Evolutionary conservation across 1,140 invertebrate genomes (phyloP).

Genomic region (Dryas iulia): DNA sequence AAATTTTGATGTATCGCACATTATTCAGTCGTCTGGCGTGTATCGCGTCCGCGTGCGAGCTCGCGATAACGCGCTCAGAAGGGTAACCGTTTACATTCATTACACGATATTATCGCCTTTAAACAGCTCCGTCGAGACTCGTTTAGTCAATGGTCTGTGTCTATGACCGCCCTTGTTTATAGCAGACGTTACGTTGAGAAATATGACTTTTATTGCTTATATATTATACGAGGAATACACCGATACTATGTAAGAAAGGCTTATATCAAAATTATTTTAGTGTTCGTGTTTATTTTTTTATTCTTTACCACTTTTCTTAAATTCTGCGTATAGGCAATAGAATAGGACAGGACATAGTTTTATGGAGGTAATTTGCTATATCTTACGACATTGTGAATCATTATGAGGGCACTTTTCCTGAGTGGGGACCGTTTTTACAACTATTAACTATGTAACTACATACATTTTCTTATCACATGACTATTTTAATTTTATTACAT

Average conservation of each 20-base stretch:
- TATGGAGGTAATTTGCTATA: too few relatives aligned
- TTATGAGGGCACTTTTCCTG: too few relatives aligned
- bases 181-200: conserved; percentile 12
- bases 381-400: too few relatives aligned
- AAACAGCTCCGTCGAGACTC: conserved; percentile 61
- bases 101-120: conserved; percentile 65
- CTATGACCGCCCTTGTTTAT: conserved; percentile 39
- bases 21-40: conserved; percentile 23
- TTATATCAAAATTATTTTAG: background rate
- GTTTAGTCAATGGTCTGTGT: conserved; percentile 62
- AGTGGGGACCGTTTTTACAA: background rate
- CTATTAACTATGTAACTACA: too few relatives aligned
- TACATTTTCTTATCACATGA: too few relatives aligned
- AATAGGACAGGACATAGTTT: too few relatives aligned
- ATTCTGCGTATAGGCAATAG: too few relatives aligned
- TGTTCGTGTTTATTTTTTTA: background rate
- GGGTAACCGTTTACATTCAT: conserved; percentile 64
- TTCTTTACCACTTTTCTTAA: too few relatives aligned
- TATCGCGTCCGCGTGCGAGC: conserved; percentile 46
- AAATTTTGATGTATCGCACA: conserved; percentile 20
- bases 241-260: background rate
- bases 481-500: too few relatives aligned
- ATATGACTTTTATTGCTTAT: conserved; percentile 9
- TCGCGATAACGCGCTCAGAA: conserved; percentile 55
- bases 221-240: background rate